Base-by-base conservation (phyloP, 2,113 vertebrate species). In the Erinaceus europaeus region DNA sequence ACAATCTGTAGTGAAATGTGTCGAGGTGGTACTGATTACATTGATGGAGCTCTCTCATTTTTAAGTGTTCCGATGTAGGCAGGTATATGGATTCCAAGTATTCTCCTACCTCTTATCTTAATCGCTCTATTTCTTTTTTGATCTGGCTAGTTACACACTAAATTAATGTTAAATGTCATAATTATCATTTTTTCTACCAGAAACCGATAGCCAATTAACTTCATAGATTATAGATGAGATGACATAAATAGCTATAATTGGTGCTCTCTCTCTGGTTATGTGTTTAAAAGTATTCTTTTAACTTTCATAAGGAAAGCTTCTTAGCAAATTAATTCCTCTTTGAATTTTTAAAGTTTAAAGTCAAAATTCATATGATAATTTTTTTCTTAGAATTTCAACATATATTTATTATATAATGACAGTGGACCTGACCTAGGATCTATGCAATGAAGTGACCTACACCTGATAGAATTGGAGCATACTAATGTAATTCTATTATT, bases 171-270 rank as follows among this genome's bases (percentile, higher is more conserved):
- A 65, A 62, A 88, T 84, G 46, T 78, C 75, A 67, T 38, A 86
- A 84, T 81, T 59, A 81, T 53, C 61, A 74, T 48, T 82, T 91
- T 84, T 32, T 88, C 79, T 57, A 64, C 25, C 52, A 67, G 48
- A 92, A 93, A 62, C 32, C 48, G 52, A 88, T 69, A 73, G n/a
- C n/a, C 27, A 73, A 55, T 71, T 86, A 52, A 88, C 73, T 90
- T 93, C 25, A 48, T 29, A 92, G 57, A 78, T 40, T 77, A 9
- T 73, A 69, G 62, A 50, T 72, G 32, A 65, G 18, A 67, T 57
- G 42, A 73, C 25, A 84, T 77, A 88, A 61, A 92, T 44, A 90
- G 62, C 65, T 91, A 42, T 29, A 50, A 48, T 48, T 53, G 3
- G 34, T 64, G 57, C 53, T 34, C 46, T 76, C 59, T 29, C 61